Base-by-base conservation (phyloP, 2,888 invertebrate species). In the Volucella inanis region DNA sequence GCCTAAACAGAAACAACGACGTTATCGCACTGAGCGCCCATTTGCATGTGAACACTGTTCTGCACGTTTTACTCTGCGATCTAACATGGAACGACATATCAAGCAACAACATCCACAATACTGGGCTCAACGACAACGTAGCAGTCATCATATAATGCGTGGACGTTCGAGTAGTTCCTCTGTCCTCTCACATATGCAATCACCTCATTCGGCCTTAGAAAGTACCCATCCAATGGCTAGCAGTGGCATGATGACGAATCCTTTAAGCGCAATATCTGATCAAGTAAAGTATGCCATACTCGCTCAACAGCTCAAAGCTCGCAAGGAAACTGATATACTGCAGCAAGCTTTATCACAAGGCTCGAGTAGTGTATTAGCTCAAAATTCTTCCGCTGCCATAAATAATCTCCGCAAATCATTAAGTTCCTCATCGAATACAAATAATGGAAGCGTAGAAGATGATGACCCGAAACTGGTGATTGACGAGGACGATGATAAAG, bases 61-160 rank as follows among this genome's bases (percentile, higher is more conserved):
- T 0, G 97, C 98, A 0, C 93, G 97, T 68, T 98, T 98, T 89
- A 98, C 98, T 0, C 92, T 98, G 11, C 94, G 97, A n/a, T 97
- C 97, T 10, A 98, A 98, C 89, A 98, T 98, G 97, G 98, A 98
- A 91, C 94, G 98, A 0, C 98, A 98, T 89, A 96, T 98, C 3
- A 98, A 98, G 90, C 97, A 98, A 89, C 98, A 98, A 88, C 98
- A 98, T 93, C 98, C 98, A 0, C 96, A 97, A 85, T 96, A 94
- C 89, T 98, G 97, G 96, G 96, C 96, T 68, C 96, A 97, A 87
- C 93, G 96, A 50, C 95, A 97, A 88, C 92, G 95, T 38, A 93
- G 93, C 2, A 94, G 94, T 0, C 93, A 94, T 54, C 92, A 91
- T 57, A 89, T 91, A 43, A 90, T 92, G 90, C 90, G 92, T 4